Evolutionary conservation across 2,113 vertebrate species (phyloP).

Genomic region (Sturnus vulgaris): DNA sequence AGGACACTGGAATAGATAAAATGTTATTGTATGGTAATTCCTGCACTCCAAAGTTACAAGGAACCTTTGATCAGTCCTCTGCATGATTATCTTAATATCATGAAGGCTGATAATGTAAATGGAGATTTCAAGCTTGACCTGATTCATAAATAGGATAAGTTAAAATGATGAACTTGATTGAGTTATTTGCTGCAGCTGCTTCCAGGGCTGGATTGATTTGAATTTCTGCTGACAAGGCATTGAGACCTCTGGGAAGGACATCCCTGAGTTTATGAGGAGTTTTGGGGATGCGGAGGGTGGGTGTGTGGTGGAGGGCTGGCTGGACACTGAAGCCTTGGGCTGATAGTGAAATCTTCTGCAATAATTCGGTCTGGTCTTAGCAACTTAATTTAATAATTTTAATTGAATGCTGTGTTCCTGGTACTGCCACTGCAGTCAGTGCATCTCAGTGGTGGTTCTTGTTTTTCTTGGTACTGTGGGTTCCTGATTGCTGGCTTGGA

Average conservation of each 20-base stretch:
- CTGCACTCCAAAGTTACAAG: not conserved
- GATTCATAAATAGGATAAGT: slow-evolving; percentile 19
- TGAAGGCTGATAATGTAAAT: slow-evolving; percentile 20
- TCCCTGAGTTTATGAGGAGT: not conserved
- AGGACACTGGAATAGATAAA: not conserved
- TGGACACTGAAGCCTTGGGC: not conserved
- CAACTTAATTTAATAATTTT: not conserved
- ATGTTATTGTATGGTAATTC: not conserved
- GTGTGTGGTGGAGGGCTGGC: not conserved
- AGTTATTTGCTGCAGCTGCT: not conserved
- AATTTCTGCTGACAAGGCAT: slow-evolving; percentile 12
- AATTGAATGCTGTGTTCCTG: not conserved
- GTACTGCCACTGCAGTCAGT: not conserved
- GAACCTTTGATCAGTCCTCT: slow-evolving; percentile 30
- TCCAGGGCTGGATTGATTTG: slow-evolving; percentile 5
- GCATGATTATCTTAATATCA: slow-evolving; percentile 17
- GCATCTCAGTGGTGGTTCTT: not conserved
- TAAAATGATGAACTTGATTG: slow-evolving; percentile 12
- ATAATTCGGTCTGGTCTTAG: not conserved
- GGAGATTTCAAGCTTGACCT: slow-evolving; percentile 46
- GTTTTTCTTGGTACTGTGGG: fast-evolving
- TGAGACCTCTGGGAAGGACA: not conserved
- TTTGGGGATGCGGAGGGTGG: not conserved
- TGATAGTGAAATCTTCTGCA: not conserved
- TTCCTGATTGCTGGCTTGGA: not conserved